phyloP scores from a whole-genome alignment of 2,113 vertebrate genomes.

The Motacilla alba region DNA sequence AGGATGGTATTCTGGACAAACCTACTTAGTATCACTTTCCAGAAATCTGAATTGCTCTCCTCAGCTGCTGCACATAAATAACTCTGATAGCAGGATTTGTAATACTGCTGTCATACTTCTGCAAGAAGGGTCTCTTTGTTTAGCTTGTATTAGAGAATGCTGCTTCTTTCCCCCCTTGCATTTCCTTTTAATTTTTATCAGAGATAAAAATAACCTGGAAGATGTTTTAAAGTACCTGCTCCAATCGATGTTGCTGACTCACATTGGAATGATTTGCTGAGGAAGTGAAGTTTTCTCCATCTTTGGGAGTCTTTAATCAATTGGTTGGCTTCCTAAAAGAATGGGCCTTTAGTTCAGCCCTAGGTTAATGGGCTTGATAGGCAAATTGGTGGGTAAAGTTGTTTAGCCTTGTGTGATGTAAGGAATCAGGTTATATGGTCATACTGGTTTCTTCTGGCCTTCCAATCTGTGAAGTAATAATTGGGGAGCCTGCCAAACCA shows the following conservation, averaged over 20 bases:
- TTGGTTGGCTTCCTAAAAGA: not conserved
- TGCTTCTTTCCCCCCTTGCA: not conserved
- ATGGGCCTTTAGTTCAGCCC: not conserved
- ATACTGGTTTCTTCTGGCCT: conserved; percentile 21
- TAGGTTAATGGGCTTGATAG: not conserved
- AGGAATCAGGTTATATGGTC: not conserved
- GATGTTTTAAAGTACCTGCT: not conserved
- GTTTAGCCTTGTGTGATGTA: not conserved
- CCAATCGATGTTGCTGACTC: not conserved
- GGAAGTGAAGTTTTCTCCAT: conserved; percentile 1
- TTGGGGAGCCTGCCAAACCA: conserved; percentile 30
- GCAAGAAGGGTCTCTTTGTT: conserved; percentile 29
- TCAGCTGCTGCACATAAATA: conserved; percentile 56
- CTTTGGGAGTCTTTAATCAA: conserved; percentile 11
- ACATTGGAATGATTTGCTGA: conserved; percentile 1
- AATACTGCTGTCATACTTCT: conserved; percentile 25
- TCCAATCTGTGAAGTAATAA: not conserved
- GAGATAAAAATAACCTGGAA: conserved; percentile 1
- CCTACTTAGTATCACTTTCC: conserved; percentile 43
- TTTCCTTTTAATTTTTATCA: conserved; percentile 28
- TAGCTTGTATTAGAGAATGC: not conserved
- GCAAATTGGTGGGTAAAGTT: not conserved
- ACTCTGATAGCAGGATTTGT: conserved; percentile 9
- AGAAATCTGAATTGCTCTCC: conserved; percentile 50
- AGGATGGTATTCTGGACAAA: not conserved